Evolutionary conservation across 2,888 invertebrate species (phyloP).

Genomic region (Pilophorus perplexus): DNA sequence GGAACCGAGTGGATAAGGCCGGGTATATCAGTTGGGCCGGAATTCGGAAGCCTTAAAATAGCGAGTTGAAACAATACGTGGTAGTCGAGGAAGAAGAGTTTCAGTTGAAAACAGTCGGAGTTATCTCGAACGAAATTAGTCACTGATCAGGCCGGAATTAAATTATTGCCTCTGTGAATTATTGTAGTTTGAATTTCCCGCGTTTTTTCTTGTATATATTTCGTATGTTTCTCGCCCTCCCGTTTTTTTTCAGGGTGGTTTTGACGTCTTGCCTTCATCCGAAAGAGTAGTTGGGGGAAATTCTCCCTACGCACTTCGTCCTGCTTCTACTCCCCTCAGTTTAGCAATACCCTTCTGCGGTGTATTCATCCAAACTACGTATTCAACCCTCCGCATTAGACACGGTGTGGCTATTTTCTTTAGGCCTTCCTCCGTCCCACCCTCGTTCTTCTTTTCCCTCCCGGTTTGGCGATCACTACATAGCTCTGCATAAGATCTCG

Average conservation of each 20-base stretch:
- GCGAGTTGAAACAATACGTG: neutral
- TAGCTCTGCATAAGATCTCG: too few species aligned
- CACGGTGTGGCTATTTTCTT: slow-evolving; percentile 37
- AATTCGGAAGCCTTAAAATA: neutral
- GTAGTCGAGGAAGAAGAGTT: neutral
- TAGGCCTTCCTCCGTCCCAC: slow-evolving; percentile 11
- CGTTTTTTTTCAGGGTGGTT: slow-evolving; percentile 6
- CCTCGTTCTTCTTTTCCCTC: neutral
- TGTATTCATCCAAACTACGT: slow-evolving; percentile 27
- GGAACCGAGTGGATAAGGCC: too few species aligned
- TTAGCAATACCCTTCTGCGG: slow-evolving; percentile 9
- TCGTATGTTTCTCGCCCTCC: neutral
- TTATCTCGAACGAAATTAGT: neutral
- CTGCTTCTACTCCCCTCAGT: neutral
- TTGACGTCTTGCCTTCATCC: slow-evolving; percentile 24
- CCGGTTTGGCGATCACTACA: too few species aligned
- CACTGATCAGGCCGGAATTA: too few species aligned
- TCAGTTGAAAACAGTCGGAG: neutral
- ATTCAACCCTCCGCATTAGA: slow-evolving; percentile 37
- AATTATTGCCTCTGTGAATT: too few species aligned
- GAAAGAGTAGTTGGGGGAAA: slow-evolving; percentile 6
- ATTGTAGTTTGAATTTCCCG: too few species aligned
- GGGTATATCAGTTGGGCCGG: neutral
- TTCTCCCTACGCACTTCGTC: neutral
- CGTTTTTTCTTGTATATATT: too few species aligned